A percentile compares a stretch with the other conserved stretches of the same genome.
These are phyloP conservation scores for Erythrocebus patas DNA, from an alignment of 2,113 vertebrate genomes.

Conservation along the genomic window DNA sequence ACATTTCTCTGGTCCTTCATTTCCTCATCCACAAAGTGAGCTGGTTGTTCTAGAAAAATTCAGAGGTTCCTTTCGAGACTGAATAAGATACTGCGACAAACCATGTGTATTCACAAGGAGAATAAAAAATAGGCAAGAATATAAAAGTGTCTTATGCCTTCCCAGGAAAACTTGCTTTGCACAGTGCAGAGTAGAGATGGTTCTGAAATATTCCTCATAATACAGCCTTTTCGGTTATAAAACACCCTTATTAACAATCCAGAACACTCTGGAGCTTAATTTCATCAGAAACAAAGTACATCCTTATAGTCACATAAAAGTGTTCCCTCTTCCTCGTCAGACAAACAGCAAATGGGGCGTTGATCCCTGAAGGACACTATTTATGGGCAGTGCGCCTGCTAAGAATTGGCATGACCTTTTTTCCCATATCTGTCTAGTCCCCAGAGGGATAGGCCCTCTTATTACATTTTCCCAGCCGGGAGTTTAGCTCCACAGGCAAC, in stretches of 20 bases:
- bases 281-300: neutral
- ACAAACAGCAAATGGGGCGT: neutral
- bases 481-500: constrained; percentile 41
- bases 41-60: neutral
- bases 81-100: neutral
- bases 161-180: neutral
- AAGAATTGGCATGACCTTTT: constrained; percentile 18
- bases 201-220: neutral
- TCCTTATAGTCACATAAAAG: neutral
- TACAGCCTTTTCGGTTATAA: neutral
- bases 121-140: neutral
- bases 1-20: neutral
- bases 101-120: neutral
- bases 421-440: neutral
- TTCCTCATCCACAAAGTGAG: neutral
- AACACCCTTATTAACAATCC: neutral
- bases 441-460: neutral
- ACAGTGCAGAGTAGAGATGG: neutral
- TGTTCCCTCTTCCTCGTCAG: neutral
- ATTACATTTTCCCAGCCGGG: constrained; percentile 66
- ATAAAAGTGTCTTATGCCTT: neutral
- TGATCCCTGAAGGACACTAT: constrained; percentile 15
- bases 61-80: neutral
- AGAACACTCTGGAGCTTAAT: neutral
- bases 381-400: neutral